Evolutionary conservation across 1,140 invertebrate genomes (phyloP), one percentile per base, ranked within the genome.

Genomic region (Phthorimaea operculella): DNA sequence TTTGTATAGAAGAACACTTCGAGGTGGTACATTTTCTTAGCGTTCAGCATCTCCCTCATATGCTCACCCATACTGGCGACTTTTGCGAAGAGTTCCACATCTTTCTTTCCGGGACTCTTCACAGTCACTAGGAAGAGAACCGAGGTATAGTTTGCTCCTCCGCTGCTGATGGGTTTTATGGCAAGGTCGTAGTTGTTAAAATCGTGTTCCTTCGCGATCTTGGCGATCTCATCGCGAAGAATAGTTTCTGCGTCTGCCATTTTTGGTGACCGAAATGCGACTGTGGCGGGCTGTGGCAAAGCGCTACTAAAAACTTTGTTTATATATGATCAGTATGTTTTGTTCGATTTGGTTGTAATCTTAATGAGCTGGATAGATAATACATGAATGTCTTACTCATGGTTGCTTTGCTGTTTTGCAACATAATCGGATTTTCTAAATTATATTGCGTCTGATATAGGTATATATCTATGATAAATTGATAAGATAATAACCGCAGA

Each of bases 81-180:
- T 52, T 74, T 74, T 1, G 61, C 72, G 42, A 73, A 73, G 0
- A 70, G 57, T 8, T 66, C 54, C 11, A 70, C 12, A 6, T 62
- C 56, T 1, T 62, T 28, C 12, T 50, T 45, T 0, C 28, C 53
- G 5, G 51, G 51, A 0, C 54, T 21, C 1, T 55, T 54, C 9
- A 72, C 15, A 4, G 51, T 66, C 11, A 57, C 54, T 9, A 52
- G 18, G 50, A 58, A 72, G 10, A 72, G 51, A 4, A 47, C 42
- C 11, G 64, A 66, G 8, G 67, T 68, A 50, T 66, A 70, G 47
- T 72, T 70, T 0, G 63, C 70, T 1, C 68, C 70, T 4, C 51
- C 67, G 33, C 55, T 68, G 48, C 34, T 48, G 1, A 64, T 33
- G 4, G 58, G 39, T 9, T 50, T 53, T 10, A 67, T 18, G 14